These are phyloP conservation scores for Callithrix jacchus DNA, from an alignment of 2,113 vertebrate species.

Conservation along the genomic window DNA sequence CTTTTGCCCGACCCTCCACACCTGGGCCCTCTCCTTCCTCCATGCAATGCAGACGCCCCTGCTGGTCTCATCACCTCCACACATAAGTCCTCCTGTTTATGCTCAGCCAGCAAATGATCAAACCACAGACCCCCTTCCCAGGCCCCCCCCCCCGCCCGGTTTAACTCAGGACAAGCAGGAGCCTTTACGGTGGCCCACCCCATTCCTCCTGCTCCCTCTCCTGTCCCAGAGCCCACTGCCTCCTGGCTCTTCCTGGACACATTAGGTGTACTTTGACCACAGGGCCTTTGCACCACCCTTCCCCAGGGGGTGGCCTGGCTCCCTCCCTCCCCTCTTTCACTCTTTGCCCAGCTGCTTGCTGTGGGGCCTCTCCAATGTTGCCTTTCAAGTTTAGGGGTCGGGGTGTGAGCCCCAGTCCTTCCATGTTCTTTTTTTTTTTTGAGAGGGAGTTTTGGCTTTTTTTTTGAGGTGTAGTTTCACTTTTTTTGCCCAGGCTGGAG, in stretches of 20 bases:
- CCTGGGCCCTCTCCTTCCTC: background rate
- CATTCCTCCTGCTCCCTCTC: background rate
- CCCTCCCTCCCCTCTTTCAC: too few relatives aligned
- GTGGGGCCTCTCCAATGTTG: too few relatives aligned
- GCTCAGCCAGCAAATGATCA: background rate
- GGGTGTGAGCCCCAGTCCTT: too few relatives aligned
- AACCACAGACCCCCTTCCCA: background rate
- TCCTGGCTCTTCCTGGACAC: background rate
- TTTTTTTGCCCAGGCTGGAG: background rate
- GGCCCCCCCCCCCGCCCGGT: rapidly evolving
- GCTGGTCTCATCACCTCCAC: background rate
- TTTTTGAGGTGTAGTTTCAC: too few relatives aligned
- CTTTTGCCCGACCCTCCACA: background rate
- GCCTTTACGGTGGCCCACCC: background rate
- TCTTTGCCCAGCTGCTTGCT: background rate
- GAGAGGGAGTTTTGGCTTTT: too few relatives aligned
- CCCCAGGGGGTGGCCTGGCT: background rate
- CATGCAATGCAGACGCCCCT: background rate
- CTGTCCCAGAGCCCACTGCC: background rate
- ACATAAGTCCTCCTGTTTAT: background rate
- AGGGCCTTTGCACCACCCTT: background rate
- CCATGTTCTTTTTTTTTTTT: too few relatives aligned
- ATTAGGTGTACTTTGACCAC: too few relatives aligned
- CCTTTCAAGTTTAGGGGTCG: too few relatives aligned
- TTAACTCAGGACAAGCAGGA: background rate